These are phyloP conservation scores for Scopus umbretta DNA, from an alignment of 2,113 vertebrate species.

Conservation along the genomic window DNA sequence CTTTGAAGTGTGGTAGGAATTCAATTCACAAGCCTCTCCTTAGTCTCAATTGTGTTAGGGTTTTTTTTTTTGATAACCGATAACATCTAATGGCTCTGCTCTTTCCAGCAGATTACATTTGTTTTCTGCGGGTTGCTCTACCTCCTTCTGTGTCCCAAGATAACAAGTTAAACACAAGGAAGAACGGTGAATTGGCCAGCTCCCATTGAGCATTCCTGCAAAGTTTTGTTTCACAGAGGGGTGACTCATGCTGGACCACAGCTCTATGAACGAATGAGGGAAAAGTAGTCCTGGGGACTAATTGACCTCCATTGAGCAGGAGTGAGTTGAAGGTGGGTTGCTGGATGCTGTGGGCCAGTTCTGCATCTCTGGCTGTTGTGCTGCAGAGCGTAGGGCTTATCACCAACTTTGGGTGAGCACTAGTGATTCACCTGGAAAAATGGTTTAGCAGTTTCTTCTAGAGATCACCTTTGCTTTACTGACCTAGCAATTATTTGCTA, in stretches of 20 bases:
- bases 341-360: neutral
- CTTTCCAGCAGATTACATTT: neutral
- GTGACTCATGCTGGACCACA: neutral
- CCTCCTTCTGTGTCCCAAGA: neutral
- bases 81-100: slow-evolving; percentile 19
- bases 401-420: neutral
- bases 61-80: neutral
- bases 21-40: slow-evolving; percentile 2
- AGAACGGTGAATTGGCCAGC: neutral
- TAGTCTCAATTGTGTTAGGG: neutral
- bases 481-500: neutral
- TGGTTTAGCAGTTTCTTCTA: neutral
- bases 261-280: neutral
- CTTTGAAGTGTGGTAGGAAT: slow-evolving; percentile 57
- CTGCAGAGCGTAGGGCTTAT: neutral
- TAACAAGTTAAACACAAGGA: neutral
- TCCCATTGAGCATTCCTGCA: neutral
- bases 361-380: neutral
- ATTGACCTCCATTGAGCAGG: rapidly evolving
- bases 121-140: neutral
- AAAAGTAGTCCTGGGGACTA: neutral
- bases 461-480: neutral
- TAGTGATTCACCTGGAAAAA: neutral
- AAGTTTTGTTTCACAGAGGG: neutral
- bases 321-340: neutral